Evolutionary conservation across 2,888 invertebrate genomes (phyloP).

Genomic region (Synergus itoensis): DNA sequence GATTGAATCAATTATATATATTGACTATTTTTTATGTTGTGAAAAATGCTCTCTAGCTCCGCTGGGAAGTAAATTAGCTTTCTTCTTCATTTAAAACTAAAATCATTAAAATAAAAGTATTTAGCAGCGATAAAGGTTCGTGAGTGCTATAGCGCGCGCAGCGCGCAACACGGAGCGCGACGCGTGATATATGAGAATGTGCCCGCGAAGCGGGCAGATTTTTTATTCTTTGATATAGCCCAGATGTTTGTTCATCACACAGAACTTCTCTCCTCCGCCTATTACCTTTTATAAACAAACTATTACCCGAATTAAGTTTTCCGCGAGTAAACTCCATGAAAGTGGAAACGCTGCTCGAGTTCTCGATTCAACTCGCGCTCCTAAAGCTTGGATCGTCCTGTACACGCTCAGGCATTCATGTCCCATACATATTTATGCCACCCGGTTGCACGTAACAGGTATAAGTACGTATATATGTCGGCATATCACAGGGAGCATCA

Average conservation of each 20-base stretch:
- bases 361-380: slow-evolving; percentile 29
- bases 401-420: slow-evolving; percentile 74
- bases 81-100: too few species aligned
- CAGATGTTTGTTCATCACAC: not conserved
- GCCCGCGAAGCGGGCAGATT: not conserved
- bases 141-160: too few species aligned
- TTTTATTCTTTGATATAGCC: too few species aligned
- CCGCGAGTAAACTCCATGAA: slow-evolving; percentile 29
- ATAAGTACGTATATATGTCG: slow-evolving; percentile 48
- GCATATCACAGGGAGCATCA: slow-evolving; percentile 68
- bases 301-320: slow-evolving; percentile 25
- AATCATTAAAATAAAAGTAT: too few species aligned
- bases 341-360: slow-evolving; percentile 34
- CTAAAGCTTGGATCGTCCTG: slow-evolving; percentile 54
- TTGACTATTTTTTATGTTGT: too few species aligned
- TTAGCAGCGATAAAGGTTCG: too few species aligned
- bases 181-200: too few species aligned
- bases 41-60: too few species aligned
- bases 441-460: slow-evolving; percentile 59
- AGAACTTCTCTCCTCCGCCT: not conserved
- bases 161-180: too few species aligned
- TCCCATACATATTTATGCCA: slow-evolving; percentile 75
- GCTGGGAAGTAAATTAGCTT: too few species aligned
- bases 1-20: not conserved
- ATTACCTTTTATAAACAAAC: slow-evolving; percentile 15